These are phyloP conservation scores for Coturnix japonica DNA, from an alignment of 2,113 vertebrate species.

Conservation along the genomic window DNA sequence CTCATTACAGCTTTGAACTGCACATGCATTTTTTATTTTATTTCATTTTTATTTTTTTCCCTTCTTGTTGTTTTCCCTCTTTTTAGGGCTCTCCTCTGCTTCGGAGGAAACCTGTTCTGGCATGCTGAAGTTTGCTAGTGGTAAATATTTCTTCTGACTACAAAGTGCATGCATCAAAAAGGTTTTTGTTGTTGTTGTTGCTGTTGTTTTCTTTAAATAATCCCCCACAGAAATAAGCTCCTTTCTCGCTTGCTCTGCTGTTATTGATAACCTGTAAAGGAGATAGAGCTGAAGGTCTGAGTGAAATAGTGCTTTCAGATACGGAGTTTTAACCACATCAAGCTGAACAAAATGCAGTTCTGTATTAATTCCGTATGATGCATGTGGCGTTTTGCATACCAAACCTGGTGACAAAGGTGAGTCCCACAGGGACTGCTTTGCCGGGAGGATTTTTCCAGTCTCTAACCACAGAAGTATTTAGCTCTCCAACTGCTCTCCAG, in stretches of 20 bases:
- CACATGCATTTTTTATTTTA: neutral
- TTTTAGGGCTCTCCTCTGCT: constrained; percentile 2
- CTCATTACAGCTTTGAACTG: neutral
- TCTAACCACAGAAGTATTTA: neutral
- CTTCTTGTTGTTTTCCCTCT: neutral
- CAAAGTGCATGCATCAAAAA: neutral
- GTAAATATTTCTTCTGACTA: constrained; percentile 42
- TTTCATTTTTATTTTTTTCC: no score
- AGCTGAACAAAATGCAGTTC: neutral
- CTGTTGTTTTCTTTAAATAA: neutral
- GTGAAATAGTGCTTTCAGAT: neutral
- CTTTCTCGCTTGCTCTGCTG: neutral
- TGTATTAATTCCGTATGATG: neutral
- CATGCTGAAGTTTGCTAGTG: neutral
- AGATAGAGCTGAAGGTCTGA: neutral
- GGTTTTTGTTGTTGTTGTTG: no score
- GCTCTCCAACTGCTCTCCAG: neutral
- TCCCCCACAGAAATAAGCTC: neutral
- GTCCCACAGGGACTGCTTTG: neutral
- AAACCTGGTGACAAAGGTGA: neutral
- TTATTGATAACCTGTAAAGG: neutral
- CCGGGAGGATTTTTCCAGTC: neutral
- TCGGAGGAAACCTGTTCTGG: neutral
- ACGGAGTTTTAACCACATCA: neutral
- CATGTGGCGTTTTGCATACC: neutral